phyloP scores from a whole-genome alignment of 2,113 vertebrate species.

The Miniopterus natalensis region DNA sequence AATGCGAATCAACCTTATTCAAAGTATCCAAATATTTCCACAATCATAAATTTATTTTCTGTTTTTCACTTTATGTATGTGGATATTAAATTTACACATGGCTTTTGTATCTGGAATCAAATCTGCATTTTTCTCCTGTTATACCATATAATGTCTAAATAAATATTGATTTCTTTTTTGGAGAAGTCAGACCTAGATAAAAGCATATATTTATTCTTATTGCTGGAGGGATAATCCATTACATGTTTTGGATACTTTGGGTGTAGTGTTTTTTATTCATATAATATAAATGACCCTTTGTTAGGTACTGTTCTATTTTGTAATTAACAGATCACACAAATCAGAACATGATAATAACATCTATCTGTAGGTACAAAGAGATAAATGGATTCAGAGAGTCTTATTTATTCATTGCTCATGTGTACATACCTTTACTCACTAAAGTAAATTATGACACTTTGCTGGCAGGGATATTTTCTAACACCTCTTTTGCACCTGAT shows the following conservation, averaged over 20 bases:
- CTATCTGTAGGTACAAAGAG: background rate
- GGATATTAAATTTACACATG: slow-evolving; percentile 68
- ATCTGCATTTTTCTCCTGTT: slow-evolving; percentile 60
- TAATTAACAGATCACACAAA: background rate
- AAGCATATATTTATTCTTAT: slow-evolving; percentile 49
- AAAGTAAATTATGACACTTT: background rate
- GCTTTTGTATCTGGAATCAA: slow-evolving; percentile 64
- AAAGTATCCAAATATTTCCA: slow-evolving; percentile 65
- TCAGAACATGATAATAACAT: background rate
- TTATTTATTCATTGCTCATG: slow-evolving; percentile 23
- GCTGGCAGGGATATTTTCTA: background rate
- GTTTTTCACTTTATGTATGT: slow-evolving; percentile 47
- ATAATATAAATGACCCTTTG: background rate
- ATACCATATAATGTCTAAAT: slow-evolving; percentile 54
- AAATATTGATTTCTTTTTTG: slow-evolving; percentile 38
- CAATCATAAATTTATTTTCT: slow-evolving; percentile 49
- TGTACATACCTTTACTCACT: background rate
- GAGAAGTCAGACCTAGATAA: slow-evolving; percentile 9
- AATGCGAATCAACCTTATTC: slow-evolving; percentile 18
- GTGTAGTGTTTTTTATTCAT: background rate
- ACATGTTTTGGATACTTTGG: slow-evolving; percentile 13
- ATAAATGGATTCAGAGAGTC: background rate
- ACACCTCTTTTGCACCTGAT: background rate
- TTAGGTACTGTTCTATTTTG: slow-evolving; percentile 20
- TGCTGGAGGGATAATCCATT: background rate